Evolutionary conservation across 2,113 vertebrate species (phyloP), one percentile per base, ranked within the genome.

Genomic region (Pelobates fuscus): DNA sequence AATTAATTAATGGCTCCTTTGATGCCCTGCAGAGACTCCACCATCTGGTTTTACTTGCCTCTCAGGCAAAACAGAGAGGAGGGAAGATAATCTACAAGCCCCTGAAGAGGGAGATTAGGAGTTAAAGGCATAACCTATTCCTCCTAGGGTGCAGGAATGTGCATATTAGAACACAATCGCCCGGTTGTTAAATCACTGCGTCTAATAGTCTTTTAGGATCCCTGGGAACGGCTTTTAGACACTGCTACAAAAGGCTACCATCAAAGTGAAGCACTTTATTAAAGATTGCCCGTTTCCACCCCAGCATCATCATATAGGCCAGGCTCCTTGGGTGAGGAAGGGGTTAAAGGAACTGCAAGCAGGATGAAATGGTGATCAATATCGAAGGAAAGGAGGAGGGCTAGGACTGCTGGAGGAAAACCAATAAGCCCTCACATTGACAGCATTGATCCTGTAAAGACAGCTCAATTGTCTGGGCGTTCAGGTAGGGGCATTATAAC

Each of bases 401-500:
- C n/a, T n/a, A n/a, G n/a, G n/a, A n/a, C n/a, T n/a, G 29, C 6
- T 8, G 15, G 5, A 26, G 20, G 5, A 12, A 11, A 10, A 58
- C 71, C 62, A 74, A 75, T 75, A 67, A 75, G 65, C 32, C 24
- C 62, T 66, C 63, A 29, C 32, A 75, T 67, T 43, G 29, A 65
- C 23, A 57, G 29, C n/a, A 65, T 57, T 65, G 72, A 75, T 75
- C 37, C 10, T n/a, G 18, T 14, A 49, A 43, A 49, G 64, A 67
- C 32, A 32, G 63, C 63, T 75, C 58, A 44, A 67, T 59, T 60
- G 72, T 75, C 72, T 67, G 2, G 2, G 30, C 63, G 67, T 46
- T 49, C 63, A 75, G 72, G 72, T 75, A 75, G 37, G 72, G 72
- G 63, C 54, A 75, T 75, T 46, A 60, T 29, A 67, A 75, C 41